Evolutionary conservation across 2,888 invertebrate species (phyloP), one percentile per base, ranked within the genome.

Genomic region (Gisinianus flammeolus): DNA sequence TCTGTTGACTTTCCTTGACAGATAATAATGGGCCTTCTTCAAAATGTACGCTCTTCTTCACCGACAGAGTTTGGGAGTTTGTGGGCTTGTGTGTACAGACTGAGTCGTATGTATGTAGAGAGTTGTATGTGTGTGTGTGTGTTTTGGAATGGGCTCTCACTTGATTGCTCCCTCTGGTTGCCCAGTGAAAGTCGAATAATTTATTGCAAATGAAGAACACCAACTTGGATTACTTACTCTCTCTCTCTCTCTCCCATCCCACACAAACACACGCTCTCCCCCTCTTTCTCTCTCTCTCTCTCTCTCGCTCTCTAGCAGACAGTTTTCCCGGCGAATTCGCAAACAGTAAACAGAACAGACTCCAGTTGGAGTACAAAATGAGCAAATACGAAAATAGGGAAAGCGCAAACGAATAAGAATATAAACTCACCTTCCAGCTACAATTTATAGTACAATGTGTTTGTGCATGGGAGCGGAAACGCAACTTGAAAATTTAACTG

Each of bases 1-100:
- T 75, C 66, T 75, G 75, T 75, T 75, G 75, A 75, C 75, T 75
- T 67, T 75, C 64, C 44, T 33, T 75, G 75, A 75, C 75, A 75
- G 75, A 75, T 75, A 75, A 66, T 75, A 75, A 75, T 75, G 75
- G 67, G 67, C 6, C 33, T 33, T 35, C 22, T 31, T 31, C 31
- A 33, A 68, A 33, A 44, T 19, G 70, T 35, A 70, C 31, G 31
- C 67, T 33, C 30, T 19, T 35, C 35, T 35, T 35, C 12, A 22
- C n/a, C 58, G 22, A 24, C 8, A 10, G 62, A 62, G 62, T 22
- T 5, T 62, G 26, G 24, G 28, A 35, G 70, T 70, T 70, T 52
- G 31, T 33, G 22, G 33, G 62, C 26, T 0, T 62, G 26, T 62
- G 26, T 62, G 62, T n/a, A 31, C 28, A 67, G 4, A 67, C n/a